Evolutionary conservation across 2,888 invertebrate genomes (phyloP).

Genomic region (Lottia scabra): DNA sequence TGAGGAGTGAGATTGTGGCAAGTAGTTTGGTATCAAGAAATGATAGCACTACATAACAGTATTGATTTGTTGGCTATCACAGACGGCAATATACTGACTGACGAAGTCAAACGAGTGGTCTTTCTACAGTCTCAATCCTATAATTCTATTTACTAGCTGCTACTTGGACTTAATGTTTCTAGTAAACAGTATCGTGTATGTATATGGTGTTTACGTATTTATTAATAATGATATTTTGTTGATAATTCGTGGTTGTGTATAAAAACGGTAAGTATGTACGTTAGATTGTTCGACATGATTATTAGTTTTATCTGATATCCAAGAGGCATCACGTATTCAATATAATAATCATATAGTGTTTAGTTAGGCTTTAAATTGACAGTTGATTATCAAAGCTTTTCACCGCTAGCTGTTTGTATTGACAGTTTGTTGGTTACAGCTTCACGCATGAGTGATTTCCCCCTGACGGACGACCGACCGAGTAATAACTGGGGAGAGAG

Average conservation of each 20-base stretch:
- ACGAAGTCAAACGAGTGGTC: too few relatives aligned
- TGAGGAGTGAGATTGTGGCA: slow-evolving; percentile 3
- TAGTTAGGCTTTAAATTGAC: neutral
- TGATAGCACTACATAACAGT: slow-evolving; percentile 4
- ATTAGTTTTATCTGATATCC: too few relatives aligned
- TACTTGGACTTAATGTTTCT: neutral
- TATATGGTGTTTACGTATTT: too few relatives aligned
- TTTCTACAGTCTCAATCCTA: neutral
- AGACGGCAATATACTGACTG: neutral
- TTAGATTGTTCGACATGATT: too few relatives aligned
- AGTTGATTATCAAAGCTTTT: neutral
- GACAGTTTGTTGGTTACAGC: neutral
- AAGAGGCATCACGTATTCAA: too few relatives aligned
- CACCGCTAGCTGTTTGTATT: neutral
- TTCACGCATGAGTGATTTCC: neutral
- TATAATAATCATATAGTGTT: neutral
- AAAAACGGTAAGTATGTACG: too few relatives aligned
- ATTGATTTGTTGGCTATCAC: neutral
- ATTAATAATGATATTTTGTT: too few relatives aligned
- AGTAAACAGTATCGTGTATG: neutral
- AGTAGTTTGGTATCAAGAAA: slow-evolving; percentile 7
- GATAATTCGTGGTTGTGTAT: too few relatives aligned
- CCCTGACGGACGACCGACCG: neutral
- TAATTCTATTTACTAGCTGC: neutral
- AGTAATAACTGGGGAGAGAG: neutral